phyloP scores from a whole-genome alignment of 2,888 invertebrate genomes.

The Candidula unifasciata region DNA sequence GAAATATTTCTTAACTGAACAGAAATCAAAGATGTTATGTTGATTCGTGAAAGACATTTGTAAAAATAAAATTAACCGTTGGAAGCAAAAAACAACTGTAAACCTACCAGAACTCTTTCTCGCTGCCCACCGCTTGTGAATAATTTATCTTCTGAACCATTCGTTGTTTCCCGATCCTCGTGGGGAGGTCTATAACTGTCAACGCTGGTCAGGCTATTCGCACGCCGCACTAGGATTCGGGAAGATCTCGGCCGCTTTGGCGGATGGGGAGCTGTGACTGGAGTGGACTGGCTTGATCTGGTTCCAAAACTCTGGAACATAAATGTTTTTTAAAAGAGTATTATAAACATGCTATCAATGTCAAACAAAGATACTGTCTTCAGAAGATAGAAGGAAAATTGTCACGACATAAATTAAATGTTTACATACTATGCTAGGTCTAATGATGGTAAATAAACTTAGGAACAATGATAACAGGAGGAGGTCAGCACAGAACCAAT shows the following conservation, averaged over 20 bases:
- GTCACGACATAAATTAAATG: too few species aligned
- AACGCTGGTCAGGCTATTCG: conserved; percentile 66
- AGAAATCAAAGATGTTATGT: too few species aligned
- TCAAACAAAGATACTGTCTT: too few species aligned
- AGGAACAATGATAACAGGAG: too few species aligned
- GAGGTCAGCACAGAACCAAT: too few species aligned
- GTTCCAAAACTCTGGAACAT: conserved; percentile 49
- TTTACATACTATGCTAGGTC: too few species aligned
- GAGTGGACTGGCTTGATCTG: conserved; percentile 59
- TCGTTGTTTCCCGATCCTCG: conserved; percentile 21
- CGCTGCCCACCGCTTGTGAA: conserved; percentile 64
- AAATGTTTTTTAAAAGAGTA: not conserved
- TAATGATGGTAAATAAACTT: too few species aligned
- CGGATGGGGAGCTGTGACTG: conserved; percentile 69
- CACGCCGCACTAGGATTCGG: conserved; percentile 62
- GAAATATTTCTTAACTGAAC: too few species aligned
- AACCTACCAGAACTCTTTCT: conserved; percentile 66
- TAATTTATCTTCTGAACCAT: conserved; percentile 52
- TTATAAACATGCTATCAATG: too few species aligned
- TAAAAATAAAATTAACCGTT: too few species aligned
- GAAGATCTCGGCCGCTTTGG: conserved; percentile 70
- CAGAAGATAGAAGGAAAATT: too few species aligned
- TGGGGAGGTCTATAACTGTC: conserved; percentile 59
- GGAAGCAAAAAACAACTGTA: not conserved
- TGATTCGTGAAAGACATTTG: not conserved